phyloP scores from a whole-genome alignment of 2,797 vertebrate genomes.

The Spea hammondii region DNA sequence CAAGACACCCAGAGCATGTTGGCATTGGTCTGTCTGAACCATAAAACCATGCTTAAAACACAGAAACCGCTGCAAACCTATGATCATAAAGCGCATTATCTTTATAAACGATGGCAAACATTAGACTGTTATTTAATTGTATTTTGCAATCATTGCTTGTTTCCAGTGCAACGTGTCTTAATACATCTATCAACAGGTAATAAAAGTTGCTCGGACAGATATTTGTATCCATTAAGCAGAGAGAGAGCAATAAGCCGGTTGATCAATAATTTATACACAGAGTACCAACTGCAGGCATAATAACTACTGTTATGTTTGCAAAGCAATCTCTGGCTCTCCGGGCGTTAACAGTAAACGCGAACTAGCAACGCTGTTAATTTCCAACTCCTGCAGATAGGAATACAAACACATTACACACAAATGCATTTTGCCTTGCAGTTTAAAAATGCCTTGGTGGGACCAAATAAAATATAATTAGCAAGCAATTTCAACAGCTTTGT shows the following conservation, averaged over 20 bases:
- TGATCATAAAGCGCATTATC: slow-evolving; percentile 46
- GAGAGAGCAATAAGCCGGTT: slow-evolving; percentile 76
- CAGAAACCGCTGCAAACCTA: slow-evolving; percentile 40
- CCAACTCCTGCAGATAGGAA: slow-evolving; percentile 74
- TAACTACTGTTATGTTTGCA: slow-evolving; percentile 78
- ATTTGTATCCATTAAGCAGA: slow-evolving; percentile 77
- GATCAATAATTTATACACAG: slow-evolving; percentile 82
- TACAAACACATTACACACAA: slow-evolving; percentile 80
- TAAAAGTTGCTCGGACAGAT: slow-evolving; percentile 54
- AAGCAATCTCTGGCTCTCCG: slow-evolving; percentile 77
- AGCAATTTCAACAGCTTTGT: slow-evolving; percentile 59
- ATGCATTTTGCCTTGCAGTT: slow-evolving; percentile 72
- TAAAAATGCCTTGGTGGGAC: slow-evolving; percentile 65
- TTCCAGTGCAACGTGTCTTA: slow-evolving; percentile 53
- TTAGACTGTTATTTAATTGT: slow-evolving; percentile 31
- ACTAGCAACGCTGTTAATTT: slow-evolving; percentile 75
- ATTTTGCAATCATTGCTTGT: slow-evolving; percentile 52
- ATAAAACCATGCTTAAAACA: slow-evolving; percentile 34
- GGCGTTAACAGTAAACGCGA: slow-evolving; percentile 73
- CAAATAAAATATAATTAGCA: slow-evolving; percentile 73
- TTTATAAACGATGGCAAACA: slow-evolving; percentile 37
- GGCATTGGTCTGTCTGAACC: slow-evolving; percentile 9
- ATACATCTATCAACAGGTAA: slow-evolving; percentile 61
- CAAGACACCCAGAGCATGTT: slow-evolving; percentile 16
- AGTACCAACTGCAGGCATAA: slow-evolving; percentile 80